Percentiles rank a stretch among this genome's conserved stretches.
Conservation (phyloP, 2,888 invertebrate species). For the Baronia brevicornis region DNA sequence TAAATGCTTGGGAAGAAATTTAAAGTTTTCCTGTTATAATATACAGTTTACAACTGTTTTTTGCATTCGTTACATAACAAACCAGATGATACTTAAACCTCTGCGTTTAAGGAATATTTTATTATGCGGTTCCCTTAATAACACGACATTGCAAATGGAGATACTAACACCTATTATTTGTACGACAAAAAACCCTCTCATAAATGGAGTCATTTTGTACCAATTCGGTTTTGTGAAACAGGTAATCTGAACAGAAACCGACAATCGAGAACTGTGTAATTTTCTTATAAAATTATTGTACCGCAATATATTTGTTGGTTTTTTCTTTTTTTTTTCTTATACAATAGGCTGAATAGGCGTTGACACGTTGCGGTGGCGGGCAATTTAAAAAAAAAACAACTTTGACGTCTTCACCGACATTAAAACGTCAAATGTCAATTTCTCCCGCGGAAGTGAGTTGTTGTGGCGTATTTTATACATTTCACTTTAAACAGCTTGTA, state of each 20-base stretch:
- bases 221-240: conserved; percentile 58
- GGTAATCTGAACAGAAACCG: conserved; percentile 66
- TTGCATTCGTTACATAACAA: conserved; percentile 16
- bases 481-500: conserved; percentile 38
- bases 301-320: conserved; percentile 59
- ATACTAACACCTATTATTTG: conserved; percentile 63
- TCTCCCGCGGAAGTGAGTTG: conserved; percentile 53
- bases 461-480: conserved; percentile 44
- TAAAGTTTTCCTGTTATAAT: no score
- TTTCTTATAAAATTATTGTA: conserved; percentile 66
- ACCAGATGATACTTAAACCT: conserved; percentile 28
- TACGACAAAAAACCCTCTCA: conserved; percentile 44
- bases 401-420: conserved; percentile 46
- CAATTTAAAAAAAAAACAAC: conserved; percentile 48
- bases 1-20: no score
- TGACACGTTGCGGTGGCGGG: conserved; percentile 63
- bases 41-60: conserved; percentile 14
- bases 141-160: conserved; percentile 49
- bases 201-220: conserved; percentile 68
- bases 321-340: conserved; percentile 36
- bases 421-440: conserved; percentile 35
- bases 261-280: conserved; percentile 64
- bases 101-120: conserved; percentile 49
- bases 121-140: conserved; percentile 53
- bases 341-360: conserved; percentile 62